phyloP scores from a whole-genome alignment of 2,797 vertebrate genomes.

The Atherinosoma microstoma region DNA sequence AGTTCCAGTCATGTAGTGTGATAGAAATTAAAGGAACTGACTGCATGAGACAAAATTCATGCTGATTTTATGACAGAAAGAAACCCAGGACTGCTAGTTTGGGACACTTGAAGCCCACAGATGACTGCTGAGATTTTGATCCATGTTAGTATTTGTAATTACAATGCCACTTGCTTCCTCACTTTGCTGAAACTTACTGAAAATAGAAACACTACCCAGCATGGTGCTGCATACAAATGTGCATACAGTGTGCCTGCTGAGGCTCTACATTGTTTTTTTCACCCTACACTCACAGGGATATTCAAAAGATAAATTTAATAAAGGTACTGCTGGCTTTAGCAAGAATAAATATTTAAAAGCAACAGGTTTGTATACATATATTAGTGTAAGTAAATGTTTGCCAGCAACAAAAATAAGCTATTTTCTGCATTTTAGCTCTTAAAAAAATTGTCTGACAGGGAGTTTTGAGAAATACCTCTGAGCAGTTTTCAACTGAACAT shows the following conservation, averaged over 20 bases:
- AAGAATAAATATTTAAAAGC: constrained; percentile 7
- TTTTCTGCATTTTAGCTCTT: not conserved
- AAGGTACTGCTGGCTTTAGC: not conserved
- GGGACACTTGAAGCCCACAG: not conserved
- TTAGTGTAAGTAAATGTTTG: not conserved
- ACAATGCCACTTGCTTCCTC: constrained; percentile 6
- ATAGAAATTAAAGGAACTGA: not conserved
- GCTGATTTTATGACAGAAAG: constrained; percentile 16
- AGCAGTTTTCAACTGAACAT: not conserved
- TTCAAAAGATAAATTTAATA: constrained; percentile 19
- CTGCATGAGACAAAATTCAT: not conserved
- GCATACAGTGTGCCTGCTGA: constrained; percentile 21
- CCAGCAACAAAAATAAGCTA: not conserved
- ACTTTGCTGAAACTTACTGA: constrained; percentile 29
- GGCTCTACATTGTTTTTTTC: constrained; percentile 37
- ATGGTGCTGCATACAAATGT: constrained; percentile 49
- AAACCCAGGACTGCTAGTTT: constrained; percentile 7
- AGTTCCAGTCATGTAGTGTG: not conserved
- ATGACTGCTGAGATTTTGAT: constrained; percentile 3
- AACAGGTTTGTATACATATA: not conserved
- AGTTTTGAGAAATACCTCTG: not conserved
- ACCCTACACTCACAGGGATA: constrained; percentile 24
- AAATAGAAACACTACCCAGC: constrained; percentile 28
- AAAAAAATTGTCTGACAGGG: not conserved
- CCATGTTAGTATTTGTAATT: constrained; percentile 28